Evolutionary conservation across 1,140 invertebrate genomes (phyloP).

Genomic region (Drosophila lowei): DNA sequence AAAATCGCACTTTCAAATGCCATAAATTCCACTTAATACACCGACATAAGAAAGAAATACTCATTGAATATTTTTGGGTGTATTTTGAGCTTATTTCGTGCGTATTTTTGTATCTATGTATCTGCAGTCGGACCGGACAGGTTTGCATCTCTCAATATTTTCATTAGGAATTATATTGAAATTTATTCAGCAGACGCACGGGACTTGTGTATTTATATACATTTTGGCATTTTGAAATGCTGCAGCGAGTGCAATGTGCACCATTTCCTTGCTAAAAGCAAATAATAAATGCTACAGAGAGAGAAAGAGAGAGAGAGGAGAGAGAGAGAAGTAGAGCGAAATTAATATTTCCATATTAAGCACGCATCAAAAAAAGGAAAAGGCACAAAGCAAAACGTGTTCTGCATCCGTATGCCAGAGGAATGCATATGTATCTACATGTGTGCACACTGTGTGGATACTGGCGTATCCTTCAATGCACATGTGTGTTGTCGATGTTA

Average conservation of each 20-base stretch:
- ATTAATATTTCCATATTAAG: slow-evolving; percentile 72
- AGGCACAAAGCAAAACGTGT: slow-evolving; percentile 51
- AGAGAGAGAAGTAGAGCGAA: slow-evolving; percentile 30
- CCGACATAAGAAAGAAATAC: slow-evolving; percentile 10
- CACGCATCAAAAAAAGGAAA: slow-evolving; percentile 40
- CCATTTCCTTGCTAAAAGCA: slow-evolving; percentile 42
- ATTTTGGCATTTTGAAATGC: slow-evolving; percentile 29
- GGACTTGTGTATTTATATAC: slow-evolving; percentile 18
- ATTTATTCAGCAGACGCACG: slow-evolving; percentile 33
- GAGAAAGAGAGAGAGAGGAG: slow-evolving; percentile 4
- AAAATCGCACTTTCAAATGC: slow-evolving; percentile 2
- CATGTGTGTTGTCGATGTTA: slow-evolving; percentile 54
- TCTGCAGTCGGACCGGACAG: not conserved
- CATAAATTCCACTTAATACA: slow-evolving; percentile 39
- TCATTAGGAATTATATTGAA: slow-evolving; percentile 55
- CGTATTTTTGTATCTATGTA: not conserved
- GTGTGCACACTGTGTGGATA: not conserved
- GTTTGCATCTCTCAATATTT: slow-evolving; percentile 26
- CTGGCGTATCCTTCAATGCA: not conserved
- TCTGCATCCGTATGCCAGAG: slow-evolving; percentile 17
- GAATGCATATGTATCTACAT: slow-evolving; percentile 3
- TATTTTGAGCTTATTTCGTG: slow-evolving; percentile 17
- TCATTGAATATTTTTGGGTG: slow-evolving; percentile 9
- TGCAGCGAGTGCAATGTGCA: slow-evolving; percentile 19
- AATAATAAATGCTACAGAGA: slow-evolving; percentile 53